A percentile compares a stretch with the other conserved stretches of the same genome.
phyloP scores from a whole-genome alignment of 2,797 vertebrate species.

The Platalea minor region DNA sequence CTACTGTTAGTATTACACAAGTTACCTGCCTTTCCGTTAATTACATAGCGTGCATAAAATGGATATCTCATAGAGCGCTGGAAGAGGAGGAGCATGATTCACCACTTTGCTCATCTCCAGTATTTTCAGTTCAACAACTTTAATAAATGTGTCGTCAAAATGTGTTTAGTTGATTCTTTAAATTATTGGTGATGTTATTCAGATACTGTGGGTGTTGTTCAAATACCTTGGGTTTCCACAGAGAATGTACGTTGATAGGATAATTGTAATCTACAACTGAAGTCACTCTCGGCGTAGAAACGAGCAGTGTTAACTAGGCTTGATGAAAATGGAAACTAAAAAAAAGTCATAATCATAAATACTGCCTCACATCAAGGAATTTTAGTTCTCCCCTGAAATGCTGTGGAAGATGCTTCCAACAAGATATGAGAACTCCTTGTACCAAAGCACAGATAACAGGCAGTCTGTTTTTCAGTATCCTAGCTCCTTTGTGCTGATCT shows the following conservation, averaged over 20 bases:
- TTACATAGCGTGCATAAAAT: rapidly evolving
- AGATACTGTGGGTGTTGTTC: not conserved
- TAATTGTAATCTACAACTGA: not conserved
- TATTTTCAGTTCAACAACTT: not conserved
- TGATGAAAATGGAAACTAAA: not conserved
- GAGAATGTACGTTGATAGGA: not conserved
- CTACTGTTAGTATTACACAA: not conserved
- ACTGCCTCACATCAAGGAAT: not conserved
- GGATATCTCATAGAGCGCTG: not conserved
- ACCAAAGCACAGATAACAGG: not conserved
- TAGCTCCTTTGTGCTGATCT: not conserved
- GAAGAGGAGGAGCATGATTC: not conserved
- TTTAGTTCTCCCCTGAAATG: not conserved
- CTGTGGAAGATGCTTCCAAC: not conserved
- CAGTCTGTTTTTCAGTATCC: not conserved
- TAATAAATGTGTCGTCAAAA: not conserved
- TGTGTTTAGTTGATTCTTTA: not conserved
- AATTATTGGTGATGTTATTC: not conserved
- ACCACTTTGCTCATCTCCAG: not conserved
- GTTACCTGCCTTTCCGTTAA: not conserved
- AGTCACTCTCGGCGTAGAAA: not conserved
- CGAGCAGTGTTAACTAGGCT: not conserved
- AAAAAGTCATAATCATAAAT: not conserved
- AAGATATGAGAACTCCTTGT: not conserved
- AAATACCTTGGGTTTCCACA: not conserved